Conservation (phyloP, 2,797 vertebrate species). For the Aulostomus chinensis region DNA sequence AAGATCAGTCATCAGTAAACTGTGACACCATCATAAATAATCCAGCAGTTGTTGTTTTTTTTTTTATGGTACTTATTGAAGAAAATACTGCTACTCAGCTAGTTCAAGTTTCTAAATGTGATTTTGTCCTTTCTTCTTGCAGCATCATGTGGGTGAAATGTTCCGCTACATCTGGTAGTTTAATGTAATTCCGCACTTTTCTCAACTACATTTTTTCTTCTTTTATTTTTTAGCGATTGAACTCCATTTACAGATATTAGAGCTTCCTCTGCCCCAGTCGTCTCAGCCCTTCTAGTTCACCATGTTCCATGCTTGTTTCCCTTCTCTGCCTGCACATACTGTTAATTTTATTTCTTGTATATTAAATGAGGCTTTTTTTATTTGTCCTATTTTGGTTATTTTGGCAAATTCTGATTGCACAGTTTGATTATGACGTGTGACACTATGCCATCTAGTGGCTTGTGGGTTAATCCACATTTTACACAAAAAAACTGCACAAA, state of each 20-base stretch:
- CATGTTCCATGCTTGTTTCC: slow-evolving; percentile 33
- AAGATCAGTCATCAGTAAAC: slow-evolving; percentile 44
- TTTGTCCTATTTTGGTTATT: slow-evolving; percentile 19
- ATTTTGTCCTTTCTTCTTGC: slow-evolving; percentile 20
- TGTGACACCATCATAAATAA: slow-evolving; percentile 39
- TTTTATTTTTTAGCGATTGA: slow-evolving; percentile 16
- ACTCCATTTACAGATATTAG: slow-evolving; percentile 21
- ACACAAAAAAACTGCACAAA: background rate
- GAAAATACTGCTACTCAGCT: slow-evolving; percentile 42
- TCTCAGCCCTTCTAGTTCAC: slow-evolving; percentile 28
- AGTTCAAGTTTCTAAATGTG: slow-evolving; percentile 51
- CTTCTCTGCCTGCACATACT: slow-evolving; percentile 35
- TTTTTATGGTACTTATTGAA: slow-evolving; percentile 42
- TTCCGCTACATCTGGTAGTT: slow-evolving; percentile 64
- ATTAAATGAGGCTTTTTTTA: slow-evolving; percentile 68
- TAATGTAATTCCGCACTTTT: slow-evolving; percentile 62
- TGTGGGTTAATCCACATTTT: background rate
- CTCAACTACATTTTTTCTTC: slow-evolving; percentile 24
- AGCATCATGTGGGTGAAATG: slow-evolving; percentile 42
- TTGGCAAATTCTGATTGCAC: too few relatives aligned
- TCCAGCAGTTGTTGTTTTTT: background rate
- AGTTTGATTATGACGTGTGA: too few relatives aligned
- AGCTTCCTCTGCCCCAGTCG: slow-evolving; percentile 30
- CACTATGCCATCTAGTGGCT: slow-evolving; percentile 10
- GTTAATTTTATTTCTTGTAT: slow-evolving; percentile 43